These are phyloP conservation scores for Kryphioiulus occultus DNA, from an alignment of 2,888 invertebrate species.

Conservation along the genomic window DNA sequence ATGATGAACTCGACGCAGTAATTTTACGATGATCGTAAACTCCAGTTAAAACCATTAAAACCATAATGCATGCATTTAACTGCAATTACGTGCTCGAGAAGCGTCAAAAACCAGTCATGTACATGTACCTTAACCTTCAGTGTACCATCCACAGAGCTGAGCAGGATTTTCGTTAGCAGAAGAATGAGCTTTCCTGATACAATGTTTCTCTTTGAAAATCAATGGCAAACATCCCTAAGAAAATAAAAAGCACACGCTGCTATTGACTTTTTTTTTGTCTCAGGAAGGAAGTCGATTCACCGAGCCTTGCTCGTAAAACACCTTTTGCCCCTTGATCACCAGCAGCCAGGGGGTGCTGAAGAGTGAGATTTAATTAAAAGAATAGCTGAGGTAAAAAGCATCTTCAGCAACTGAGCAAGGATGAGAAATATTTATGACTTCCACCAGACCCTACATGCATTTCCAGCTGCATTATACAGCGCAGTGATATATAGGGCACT, in stretches of 20 bases:
- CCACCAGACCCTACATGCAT: neutral
- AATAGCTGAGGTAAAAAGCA: neutral
- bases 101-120: neutral
- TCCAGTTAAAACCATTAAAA: too few species aligned
- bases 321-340: constrained; percentile 1
- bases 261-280: constrained; percentile 9
- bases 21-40: too few species aligned
- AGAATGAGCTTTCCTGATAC: neutral
- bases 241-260: neutral
- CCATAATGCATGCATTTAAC: too few species aligned
- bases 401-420: neutral
- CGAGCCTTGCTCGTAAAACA: neutral
- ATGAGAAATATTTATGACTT: constrained; percentile 20
- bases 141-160: too few species aligned
- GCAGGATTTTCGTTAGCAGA: neutral
- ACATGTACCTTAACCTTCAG: neutral
- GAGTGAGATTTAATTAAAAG: constrained; percentile 2
- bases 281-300: neutral
- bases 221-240: neutral
- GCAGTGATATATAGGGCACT: neutral
- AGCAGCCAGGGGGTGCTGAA: neutral
- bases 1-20: too few species aligned
- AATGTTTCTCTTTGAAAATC: neutral
- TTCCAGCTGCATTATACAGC: neutral
- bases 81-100: too few species aligned